These are phyloP conservation scores for Delichon dasypus DNA, from an alignment of 2,797 vertebrate species.

Conservation along the genomic window DNA sequence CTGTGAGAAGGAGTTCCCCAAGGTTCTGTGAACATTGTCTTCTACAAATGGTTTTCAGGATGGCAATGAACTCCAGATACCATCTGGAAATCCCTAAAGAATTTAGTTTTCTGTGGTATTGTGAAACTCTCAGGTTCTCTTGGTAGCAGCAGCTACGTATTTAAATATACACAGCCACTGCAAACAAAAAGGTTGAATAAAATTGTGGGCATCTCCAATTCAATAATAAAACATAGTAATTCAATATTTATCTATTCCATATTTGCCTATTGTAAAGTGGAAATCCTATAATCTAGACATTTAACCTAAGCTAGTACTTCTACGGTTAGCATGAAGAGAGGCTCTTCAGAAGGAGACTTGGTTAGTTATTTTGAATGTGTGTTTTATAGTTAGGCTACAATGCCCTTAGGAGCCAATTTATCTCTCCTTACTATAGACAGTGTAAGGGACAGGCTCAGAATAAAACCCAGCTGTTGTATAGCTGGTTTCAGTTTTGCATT, in stretches of 20 bases:
- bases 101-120: background rate
- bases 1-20: background rate
- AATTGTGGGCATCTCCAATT: background rate
- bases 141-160: background rate
- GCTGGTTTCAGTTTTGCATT: background rate
- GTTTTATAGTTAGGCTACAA: background rate
- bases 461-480: background rate
- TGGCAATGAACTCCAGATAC: background rate
- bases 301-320: background rate
- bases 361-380: background rate
- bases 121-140: background rate
- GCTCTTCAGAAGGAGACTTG: background rate
- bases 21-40: background rate
- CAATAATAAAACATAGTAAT: background rate
- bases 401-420: background rate
- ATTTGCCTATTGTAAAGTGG: background rate
- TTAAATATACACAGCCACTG: background rate
- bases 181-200: background rate
- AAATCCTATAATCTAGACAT: background rate
- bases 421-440: background rate
- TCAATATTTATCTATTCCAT: background rate
- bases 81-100: background rate
- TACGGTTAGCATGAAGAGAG: background rate
- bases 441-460: background rate
- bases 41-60: background rate